A percentile compares a stretch with the other conserved stretches of the same genome.
Evolutionary conservation across 2,113 vertebrate genomes (phyloP).

Genomic region (Tetrao urogallus): DNA sequence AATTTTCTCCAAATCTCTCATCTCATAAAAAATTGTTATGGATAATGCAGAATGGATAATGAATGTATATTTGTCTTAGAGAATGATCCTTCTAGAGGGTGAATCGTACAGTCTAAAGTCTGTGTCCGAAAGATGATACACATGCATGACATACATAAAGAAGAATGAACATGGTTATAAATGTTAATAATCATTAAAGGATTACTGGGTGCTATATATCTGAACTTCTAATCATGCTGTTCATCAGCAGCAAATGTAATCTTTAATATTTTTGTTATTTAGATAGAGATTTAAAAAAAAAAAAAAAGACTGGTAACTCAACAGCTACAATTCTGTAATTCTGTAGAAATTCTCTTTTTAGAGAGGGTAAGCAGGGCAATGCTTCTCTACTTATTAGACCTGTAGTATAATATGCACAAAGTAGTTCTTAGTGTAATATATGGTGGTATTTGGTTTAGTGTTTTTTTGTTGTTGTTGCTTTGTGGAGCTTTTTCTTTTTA

Average conservation of each 20-base stretch:
- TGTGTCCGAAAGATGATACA: not conserved
- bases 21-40: not conserved
- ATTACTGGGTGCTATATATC: not conserved
- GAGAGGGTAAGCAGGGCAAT: not conserved
- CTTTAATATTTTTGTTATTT: not conserved
- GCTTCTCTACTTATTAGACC: not conserved
- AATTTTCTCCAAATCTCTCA: not conserved
- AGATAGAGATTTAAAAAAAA: not conserved
- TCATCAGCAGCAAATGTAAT: not conserved
- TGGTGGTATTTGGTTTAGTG: not conserved
- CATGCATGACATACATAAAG: not conserved
- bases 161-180: not conserved
- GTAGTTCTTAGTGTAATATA: conserved; percentile 6
- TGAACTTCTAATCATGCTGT: not conserved
- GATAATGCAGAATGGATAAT: not conserved
- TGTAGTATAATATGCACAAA: not conserved
- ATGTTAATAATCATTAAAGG: not conserved
- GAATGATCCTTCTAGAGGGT: not conserved
- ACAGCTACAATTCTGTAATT: not conserved
- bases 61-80: not conserved
- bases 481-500: too few species aligned
- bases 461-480: not conserved
- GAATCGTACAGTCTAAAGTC: not conserved
- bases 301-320: not conserved
- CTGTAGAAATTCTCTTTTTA: not conserved